Percentiles rank a stretch among this genome's conserved stretches.
Conservation (phyloP, 2,888 invertebrate species). For the Julus scanicus region DNA sequence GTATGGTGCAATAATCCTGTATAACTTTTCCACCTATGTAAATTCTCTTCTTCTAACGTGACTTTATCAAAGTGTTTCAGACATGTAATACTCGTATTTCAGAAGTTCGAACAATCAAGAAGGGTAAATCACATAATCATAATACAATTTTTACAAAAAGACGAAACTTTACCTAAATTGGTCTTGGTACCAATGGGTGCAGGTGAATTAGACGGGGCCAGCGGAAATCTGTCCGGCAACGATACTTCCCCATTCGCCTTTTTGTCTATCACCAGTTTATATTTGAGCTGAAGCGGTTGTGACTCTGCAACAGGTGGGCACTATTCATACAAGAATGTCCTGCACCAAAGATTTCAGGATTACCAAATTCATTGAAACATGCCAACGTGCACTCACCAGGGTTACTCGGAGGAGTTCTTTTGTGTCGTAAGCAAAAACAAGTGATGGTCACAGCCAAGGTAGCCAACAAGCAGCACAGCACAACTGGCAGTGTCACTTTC, state of each 20-base stretch:
- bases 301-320: conserved; percentile 30
- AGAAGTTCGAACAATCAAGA: no score
- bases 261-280: conserved; percentile 38
- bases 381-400: neutral
- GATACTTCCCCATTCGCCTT: neutral
- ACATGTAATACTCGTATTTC: no score
- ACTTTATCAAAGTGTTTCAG: no score
- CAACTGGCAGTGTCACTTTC: conserved; percentile 29
- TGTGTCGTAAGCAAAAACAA: conserved; percentile 30
- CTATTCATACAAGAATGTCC: neutral
- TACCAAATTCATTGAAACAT: no score
- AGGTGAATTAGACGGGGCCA: neutral
- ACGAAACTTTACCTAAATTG: neutral
- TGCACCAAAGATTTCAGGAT: neutral
- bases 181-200: neutral
- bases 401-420: neutral
- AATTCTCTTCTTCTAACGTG: no score
- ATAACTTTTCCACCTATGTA: no score
- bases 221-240: neutral
- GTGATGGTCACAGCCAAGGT: conserved; percentile 1
- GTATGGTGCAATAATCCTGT: no score
- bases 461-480: conserved; percentile 39
- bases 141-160: no score
- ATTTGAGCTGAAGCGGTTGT: conserved; percentile 36
- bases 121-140: no score